Evolutionary conservation across 2,797 vertebrate genomes (phyloP), one percentile per base, ranked within the genome.

Genomic region (Mastacembelus armatus): DNA sequence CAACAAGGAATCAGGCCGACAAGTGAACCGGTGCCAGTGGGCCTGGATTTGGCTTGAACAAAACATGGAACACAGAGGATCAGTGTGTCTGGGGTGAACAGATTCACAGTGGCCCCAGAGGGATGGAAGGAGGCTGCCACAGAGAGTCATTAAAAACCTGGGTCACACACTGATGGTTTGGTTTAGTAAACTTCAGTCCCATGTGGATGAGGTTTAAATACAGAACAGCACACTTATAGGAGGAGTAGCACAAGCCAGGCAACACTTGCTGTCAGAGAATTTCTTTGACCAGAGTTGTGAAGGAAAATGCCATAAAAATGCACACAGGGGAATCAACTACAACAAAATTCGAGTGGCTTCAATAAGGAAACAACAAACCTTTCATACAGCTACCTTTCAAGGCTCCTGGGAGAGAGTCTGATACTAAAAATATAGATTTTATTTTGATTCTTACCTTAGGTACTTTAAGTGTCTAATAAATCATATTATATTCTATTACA

Each of bases 1-100:
- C 89, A 89, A 86, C 67, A 77, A 66, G 72, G 73, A 85, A 76
- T 76, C 55, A 67, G 74, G 71, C 69, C 1, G 65, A 75, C 74
- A 75, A 73, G 80, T 73, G 77, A 82, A 82, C 52, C 11, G 30
- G 48, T 73, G 75, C 71, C 83, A 66, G 70, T 21, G 33, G 70
- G 79, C 26, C 76, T 69, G 73, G 64, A 75, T 61, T 66, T 43
- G 74, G 74, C 71, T 54, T 14, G 59, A 43, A 80, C 76, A 70
- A 55, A 63, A 85, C 66, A 71, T 56, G 51, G 63, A 68, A 60
- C 59, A 89, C 79, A 88, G 80, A 89, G 69, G 68, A 80, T 72
- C 74, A 81, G 84, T 77, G 77, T 80, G 71, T 71, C 55, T 57
- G 14, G 55, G 22, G n/a, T 59, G 54, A 60, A 58, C 73, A 19